These are phyloP conservation scores for Epistrophe grossulariae DNA, from an alignment of 2,888 invertebrate species.

Conservation along the genomic window DNA sequence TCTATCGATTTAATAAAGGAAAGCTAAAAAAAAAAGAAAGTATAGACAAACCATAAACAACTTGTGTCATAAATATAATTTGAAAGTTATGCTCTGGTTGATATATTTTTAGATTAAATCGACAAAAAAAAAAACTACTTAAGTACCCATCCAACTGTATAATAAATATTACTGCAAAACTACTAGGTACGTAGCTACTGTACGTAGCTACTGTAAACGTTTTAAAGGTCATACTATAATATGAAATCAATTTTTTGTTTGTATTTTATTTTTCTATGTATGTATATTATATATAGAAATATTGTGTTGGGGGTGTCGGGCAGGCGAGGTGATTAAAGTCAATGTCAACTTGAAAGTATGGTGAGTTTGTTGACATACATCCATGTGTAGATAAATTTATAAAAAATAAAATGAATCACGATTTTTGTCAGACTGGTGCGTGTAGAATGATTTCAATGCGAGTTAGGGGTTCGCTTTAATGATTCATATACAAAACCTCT, in stretches of 20 bases:
- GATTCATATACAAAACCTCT: neutral
- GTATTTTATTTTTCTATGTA: neutral
- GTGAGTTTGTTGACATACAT: constrained; percentile 4
- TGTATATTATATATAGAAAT: neutral
- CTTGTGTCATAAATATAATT: constrained; percentile 22
- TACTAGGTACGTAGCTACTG: neutral
- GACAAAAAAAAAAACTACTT: constrained; percentile 18
- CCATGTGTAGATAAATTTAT: no score
- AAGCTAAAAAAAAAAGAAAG: neutral
- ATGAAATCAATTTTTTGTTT: constrained; percentile 15
- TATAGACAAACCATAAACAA: constrained; percentile 19
- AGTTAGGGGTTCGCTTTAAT: neutral
- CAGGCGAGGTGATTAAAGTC: neutral
- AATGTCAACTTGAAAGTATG: constrained; percentile 23
- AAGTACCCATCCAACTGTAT: neutral
- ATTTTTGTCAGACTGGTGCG: neutral
- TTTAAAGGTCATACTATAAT: constrained; percentile 36
- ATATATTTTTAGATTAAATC: constrained; percentile 49
- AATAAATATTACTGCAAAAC: neutral
- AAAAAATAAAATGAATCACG: neutral
- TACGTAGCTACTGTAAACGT: no score
- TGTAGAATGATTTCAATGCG: neutral
- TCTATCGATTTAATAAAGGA: constrained; percentile 53
- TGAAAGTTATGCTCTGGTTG: constrained; percentile 28
- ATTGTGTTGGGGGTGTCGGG: neutral